Conservation (phyloP, 1,140 invertebrate species). For the Zaprionus capensis region DNA sequence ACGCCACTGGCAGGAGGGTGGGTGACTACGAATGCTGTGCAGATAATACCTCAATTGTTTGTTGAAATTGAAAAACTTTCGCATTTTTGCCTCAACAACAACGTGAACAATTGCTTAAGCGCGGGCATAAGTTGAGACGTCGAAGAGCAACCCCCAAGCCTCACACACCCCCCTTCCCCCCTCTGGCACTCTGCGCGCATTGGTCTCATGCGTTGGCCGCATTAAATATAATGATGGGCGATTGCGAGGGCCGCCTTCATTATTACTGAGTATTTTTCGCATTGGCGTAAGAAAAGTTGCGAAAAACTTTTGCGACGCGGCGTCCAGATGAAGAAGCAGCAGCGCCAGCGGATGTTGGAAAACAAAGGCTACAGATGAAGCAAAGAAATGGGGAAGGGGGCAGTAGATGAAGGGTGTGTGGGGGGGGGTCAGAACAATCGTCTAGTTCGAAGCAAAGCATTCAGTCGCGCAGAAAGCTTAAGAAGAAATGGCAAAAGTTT, state of each 20-base stretch:
- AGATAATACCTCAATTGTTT: slow-evolving; percentile 82
- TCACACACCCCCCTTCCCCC: not conserved
- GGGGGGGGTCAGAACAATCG: not conserved
- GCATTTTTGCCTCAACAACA: slow-evolving; percentile 46
- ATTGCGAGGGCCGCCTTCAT: slow-evolving; percentile 62
- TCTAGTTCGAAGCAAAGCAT: slow-evolving; percentile 20
- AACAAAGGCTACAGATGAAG: slow-evolving; percentile 56
- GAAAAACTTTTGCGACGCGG: slow-evolving; percentile 54
- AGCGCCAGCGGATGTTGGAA: slow-evolving; percentile 47
- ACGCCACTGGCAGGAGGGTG: not conserved
- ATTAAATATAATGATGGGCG: slow-evolving; percentile 81
- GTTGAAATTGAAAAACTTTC: slow-evolving; percentile 80
- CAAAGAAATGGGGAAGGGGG: not conserved
- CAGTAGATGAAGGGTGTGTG: not conserved
- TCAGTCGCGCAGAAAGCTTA: slow-evolving; percentile 63
- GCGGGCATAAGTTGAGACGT: slow-evolving; percentile 56
- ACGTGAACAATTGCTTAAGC: slow-evolving; percentile 38
- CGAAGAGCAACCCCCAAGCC: not conserved
- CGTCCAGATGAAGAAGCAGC: slow-evolving; percentile 13
- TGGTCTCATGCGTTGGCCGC: slow-evolving; percentile 65
- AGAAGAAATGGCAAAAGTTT: slow-evolving; percentile 78
- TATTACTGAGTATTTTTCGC: slow-evolving; percentile 74
- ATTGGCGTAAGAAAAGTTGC: slow-evolving; percentile 75
- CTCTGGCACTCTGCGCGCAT: not conserved
- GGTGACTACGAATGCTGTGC: slow-evolving; percentile 4